Conservation (phyloP, 2,113 vertebrate genomes). For the Naja naja region DNA sequence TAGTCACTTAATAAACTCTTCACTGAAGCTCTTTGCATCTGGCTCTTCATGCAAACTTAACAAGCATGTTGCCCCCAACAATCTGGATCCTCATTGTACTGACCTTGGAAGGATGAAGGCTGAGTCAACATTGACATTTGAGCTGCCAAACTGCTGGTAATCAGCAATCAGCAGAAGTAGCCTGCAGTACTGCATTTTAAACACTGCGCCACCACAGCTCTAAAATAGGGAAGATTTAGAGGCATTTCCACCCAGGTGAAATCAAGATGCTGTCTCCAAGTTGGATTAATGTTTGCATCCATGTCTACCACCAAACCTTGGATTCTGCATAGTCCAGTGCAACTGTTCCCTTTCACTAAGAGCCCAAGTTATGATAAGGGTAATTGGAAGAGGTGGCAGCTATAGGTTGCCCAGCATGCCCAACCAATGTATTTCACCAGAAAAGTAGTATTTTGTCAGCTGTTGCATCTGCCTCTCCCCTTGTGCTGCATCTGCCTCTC, state of each 20-base stretch:
- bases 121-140: too few relatives aligned
- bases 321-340: background rate
- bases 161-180: too few relatives aligned
- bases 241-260: background rate
- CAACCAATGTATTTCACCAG: background rate
- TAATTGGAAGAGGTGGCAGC: background rate
- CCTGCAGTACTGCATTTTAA: too few relatives aligned
- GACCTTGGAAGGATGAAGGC: too few relatives aligned
- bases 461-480: background rate
- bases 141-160: too few relatives aligned
- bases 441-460: background rate
- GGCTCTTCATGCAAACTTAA: too few relatives aligned
- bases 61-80: too few relatives aligned
- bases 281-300: background rate
- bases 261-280: background rate
- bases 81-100: too few relatives aligned
- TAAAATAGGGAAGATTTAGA: background rate
- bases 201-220: too few relatives aligned
- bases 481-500: background rate
- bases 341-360: background rate
- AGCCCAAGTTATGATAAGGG: background rate
- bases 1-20: too few relatives aligned
- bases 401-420: background rate
- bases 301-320: background rate
- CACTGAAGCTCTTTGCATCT: too few relatives aligned